Base-by-base conservation (phyloP, 2,797 vertebrate species). In the Lycodopsis pacificus region DNA sequence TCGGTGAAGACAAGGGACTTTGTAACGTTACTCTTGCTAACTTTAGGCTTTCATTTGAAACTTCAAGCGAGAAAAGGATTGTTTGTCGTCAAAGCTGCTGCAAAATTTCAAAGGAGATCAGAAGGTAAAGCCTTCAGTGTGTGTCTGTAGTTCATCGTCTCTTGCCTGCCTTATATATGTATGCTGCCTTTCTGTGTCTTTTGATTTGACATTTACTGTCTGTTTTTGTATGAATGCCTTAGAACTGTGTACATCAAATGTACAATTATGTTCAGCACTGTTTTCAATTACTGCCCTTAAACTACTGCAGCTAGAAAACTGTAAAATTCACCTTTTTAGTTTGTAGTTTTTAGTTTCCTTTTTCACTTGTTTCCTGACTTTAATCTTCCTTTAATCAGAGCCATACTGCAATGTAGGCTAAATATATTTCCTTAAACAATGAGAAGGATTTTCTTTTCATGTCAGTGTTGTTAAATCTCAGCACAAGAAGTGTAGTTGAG, bases 91-190 rank as follows among this genome's bases (percentile, higher is more conserved):
- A 25, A 22, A 59, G 42, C 40, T 25, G 8, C 76, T 38, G 61
- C 30, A 30, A 32, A n/a, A 42, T 44, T 15, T 30, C 10, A 48
- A 13, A 65, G 48, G 46, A 74, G 44, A 59, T 34, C 79, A 63
- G 62, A 73, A 90, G 92, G 90, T 93, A 87, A 87, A 58, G 11
- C 53, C 40, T 44, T 69, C 20, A 22, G 10, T 36, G 19, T 76
- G 27, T 58, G 30, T 32, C 19, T 69, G 40, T 25, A 5, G n/a
- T 22, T 64, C n/a, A 12, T 49, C 71, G 25, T 53, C 20, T 57
- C 44, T 32, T 32, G 6, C 32, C 32, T 34, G 32, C 32, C 32
- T 34, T 34, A 3, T 25, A 5, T n/a, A n/a, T n/a, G 30, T 32
- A 9, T 75, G 1, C 12, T 66, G 13, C 17, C 80, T 48, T 62